A percentile compares a stretch with the other conserved stretches of the same genome.
These are phyloP conservation scores for Troglohyphantes excavatus DNA, from an alignment of 2,888 invertebrate species.

Conservation along the genomic window DNA sequence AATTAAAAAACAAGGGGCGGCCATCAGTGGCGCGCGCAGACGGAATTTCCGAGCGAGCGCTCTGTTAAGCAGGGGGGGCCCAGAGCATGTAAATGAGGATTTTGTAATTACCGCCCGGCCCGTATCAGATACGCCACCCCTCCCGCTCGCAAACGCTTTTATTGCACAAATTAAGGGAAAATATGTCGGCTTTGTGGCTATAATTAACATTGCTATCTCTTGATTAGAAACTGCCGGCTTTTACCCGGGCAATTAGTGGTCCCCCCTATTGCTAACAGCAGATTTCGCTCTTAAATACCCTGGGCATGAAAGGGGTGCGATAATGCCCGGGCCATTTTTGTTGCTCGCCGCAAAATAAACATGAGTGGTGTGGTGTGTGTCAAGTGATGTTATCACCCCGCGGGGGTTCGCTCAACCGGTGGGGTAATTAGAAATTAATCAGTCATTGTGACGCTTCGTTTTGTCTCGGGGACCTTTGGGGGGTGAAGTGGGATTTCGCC, in stretches of 20 bases:
- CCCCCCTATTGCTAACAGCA: conserved; percentile 67
- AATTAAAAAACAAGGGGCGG: conserved; percentile 45
- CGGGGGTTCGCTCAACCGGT: conserved; percentile 61
- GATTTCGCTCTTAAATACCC: conserved; percentile 72
- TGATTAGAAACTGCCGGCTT: conserved; percentile 76
- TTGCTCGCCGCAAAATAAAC: conserved; percentile 61
- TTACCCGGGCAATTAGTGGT: conserved; percentile 75
- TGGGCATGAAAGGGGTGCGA: conserved; percentile 1
- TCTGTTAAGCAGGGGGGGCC: conserved; percentile 64
- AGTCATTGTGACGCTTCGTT: conserved; percentile 65
- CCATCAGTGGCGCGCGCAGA: conserved; percentile 8
- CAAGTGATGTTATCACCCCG: conserved; percentile 74
- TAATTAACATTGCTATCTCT: conserved; percentile 79
- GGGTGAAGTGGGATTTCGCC: conserved; percentile 31
- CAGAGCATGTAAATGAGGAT: conserved; percentile 76
- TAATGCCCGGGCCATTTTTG: conserved; percentile 62
- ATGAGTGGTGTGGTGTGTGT: conserved; percentile 68
- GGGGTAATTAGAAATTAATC: conserved; percentile 75
- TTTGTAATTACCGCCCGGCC: conserved; percentile 77
- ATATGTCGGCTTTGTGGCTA: conserved; percentile 78
- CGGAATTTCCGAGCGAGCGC: conserved; percentile 76
- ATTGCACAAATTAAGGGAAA: conserved; percentile 79
- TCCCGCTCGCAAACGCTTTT: conserved; percentile 75
- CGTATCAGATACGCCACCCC: conserved; percentile 74
- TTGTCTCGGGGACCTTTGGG: conserved; percentile 3